Base-by-base conservation (phyloP, 2,113 vertebrate species). In the Menura novaehollandiae region DNA sequence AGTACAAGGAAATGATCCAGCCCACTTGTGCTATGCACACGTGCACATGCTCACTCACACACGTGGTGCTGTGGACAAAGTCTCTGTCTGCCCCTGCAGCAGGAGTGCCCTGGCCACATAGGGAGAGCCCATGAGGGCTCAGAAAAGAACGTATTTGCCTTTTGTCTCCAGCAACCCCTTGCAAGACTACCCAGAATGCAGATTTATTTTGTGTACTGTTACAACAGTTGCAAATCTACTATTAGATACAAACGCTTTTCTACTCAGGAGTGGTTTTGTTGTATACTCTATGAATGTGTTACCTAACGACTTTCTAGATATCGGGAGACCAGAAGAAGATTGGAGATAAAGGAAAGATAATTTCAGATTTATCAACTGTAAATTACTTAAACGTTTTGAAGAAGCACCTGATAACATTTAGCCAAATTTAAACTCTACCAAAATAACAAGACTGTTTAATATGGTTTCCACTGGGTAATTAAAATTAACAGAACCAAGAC, bases 21-120 rank as follows among this genome's bases (percentile, higher is more conserved):
- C 16, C 30, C 33, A 5, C 14, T 7, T 15, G 21, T 1, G 7
- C n/a, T 37, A 15, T 7, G 5, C 39, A 19, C 2, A 0, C 2
- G 19, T 39, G 12, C 7, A 3, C 3, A 0, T 1, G 7, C 8
- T 17, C 30, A 32, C 3, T 2, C 9, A 26, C 10, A 11, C 3
- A 13, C 1, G 0, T 30, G 5, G 23, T 23, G 33, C 47, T 27
- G 10, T 2, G 23, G n/a, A 10, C 14, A 33, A 39, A 32, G 39
- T 12, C 33, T 49, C 46, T 33, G 18, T 7, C 41, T 64, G 20
- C 22, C 32, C 26, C 28, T 18, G 20, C 23, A 46, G 11, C 24
- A 39, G 49, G 24, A n/a, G 3, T 10, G 30, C 20, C 53, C 46
- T 46, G 68, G 33, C 12, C 71, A 3, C 13, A 13, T 43, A 37